Evolutionary conservation across 2,888 invertebrate species (phyloP), one percentile per base, ranked within the genome.

Genomic region (Ophraella communa): DNA sequence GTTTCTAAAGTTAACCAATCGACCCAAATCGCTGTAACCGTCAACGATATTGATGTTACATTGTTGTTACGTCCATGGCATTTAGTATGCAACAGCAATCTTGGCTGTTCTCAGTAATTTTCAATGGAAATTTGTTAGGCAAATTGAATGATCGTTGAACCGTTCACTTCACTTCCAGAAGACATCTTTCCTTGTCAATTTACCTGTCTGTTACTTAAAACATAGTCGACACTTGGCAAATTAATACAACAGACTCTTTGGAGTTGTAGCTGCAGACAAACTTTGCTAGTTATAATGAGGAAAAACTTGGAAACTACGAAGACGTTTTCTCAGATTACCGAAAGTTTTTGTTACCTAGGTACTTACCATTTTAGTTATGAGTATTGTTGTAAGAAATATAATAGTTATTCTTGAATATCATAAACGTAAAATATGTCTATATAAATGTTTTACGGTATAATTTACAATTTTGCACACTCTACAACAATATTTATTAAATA

Each of bases 131-230:
- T 55, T 42, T 55, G 42, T 55, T 55, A 55, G 23, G 54, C 24
- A 55, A 42, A 55, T 55, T 55, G 54, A 45, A 45, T 21, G 54
- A 55, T 42, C 11, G 54, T 42, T 55, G 10, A 55, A 27, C 24
- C 35, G 42, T 23, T 14, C 42, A 42, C 42, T 55, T 17, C 23
- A 18, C 24, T 23, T 42, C 21, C 45, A 45, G 45, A 45, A 45
- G 45, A 45, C 45, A 45, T 21, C 21, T 20, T 21, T 45, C n/a
- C 11, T 21, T 21, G 21, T 45, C 21, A 45, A 45, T 45, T 45
- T 11, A 45, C 45, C 45, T 45, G 45, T 45, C 45, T 45, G 23
- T 45, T 23, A 20, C 23, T 21, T 10, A 45, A 45, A 45, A 11
- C 20, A 21, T 45, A 3, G 21, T 45, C 21, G 45, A 45, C 45